Base-by-base conservation (phyloP, 2,113 vertebrate genomes). In the Paraplagusia blochii region DNA sequence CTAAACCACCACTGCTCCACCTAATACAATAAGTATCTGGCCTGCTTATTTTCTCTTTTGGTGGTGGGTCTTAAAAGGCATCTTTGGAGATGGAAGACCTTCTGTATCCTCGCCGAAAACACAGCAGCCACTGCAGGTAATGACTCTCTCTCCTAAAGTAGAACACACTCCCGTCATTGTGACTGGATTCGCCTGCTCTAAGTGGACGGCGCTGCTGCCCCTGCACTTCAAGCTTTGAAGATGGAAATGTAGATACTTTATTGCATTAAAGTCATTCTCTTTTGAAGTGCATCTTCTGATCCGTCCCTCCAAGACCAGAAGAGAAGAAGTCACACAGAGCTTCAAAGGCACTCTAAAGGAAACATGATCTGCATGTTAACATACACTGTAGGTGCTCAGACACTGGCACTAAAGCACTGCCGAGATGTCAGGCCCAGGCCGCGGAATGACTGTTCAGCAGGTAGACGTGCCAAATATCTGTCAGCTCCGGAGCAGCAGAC, bases 221-320 rank as follows among this genome's bases (percentile, higher is more conserved):
- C 8, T 52, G 1, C 45, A 40, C 59, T 53, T 36, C 8, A 9
- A n/a, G 49, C 59, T 82, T 74, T 81, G 56, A 77, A 75, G 50
- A 72, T 63, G 40, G 11, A 56, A 65, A 54, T 44, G 40, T 42
- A n/a, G 49, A 45, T 40, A 38, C 63, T 29, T 45, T 56, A 48
- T 44, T 70, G 58, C 44, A 61, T 60, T 47, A 15, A 12, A 19
- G 50, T 29, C 6, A 11, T 58, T 56, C 43, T 13, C 42, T 29
- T 55, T 53, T 60, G 59, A 66, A 55, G 63, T 44, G 34, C 17
- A 19, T 52, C 8, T 9, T 44, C 33, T 58, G 43, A 63, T 59
- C 58, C 45, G 57, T 16, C 11, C 12, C 53, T 44, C 14, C 43
- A 11, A 13, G 58, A 35, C 33, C 18, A 49, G 62, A 57, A 15